Evolutionary conservation across 2,797 vertebrate genomes (phyloP), one percentile per base, ranked within the genome.

Genomic region (Salmo trutta): DNA sequence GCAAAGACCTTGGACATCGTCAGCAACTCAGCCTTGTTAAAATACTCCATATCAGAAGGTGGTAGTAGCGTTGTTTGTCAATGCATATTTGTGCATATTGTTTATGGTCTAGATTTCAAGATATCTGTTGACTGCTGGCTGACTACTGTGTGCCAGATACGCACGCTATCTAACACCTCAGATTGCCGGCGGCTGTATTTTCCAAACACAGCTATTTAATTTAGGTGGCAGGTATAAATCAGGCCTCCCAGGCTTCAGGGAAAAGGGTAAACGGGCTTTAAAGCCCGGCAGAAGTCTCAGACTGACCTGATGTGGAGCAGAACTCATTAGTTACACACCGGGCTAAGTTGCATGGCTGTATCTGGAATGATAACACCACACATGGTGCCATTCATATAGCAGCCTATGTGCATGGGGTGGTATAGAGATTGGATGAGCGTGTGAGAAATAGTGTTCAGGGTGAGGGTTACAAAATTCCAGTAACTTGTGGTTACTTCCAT

Each of bases 231-330:
- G 86, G 82, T 87, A 84, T 77, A 16, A 15, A 21, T 21, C n/a
- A 80, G 85, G 85, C 81, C 90, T 88, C 86, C 29, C 84, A 88
- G 86, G 88, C 75, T 80, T 81, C 71, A 84, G 80, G 82, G 83
- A 80, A 85, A 82, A 87, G 87, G 85, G 85, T 91, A 90, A 91
- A 91, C 87, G 90, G 88, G 84, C 90, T 90, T 91, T 90, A 91
- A 90, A 92, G 89, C 82, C 84, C 85, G 65, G 84, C 88, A 88
- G 86, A 85, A 90, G 86, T 86, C 78, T 84, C 81, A 77, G 83
- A 88, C 84, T 90, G 91, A 92, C 90, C 90, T 33, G 65, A 75
- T 89, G 87, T 91, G 87, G 89, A 84, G 81, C 81, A 73, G 73
- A 31, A 84, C 87, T 91, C 91, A 90, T 90, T 89, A 91, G 87